Evolutionary conservation across 2,888 invertebrate species (phyloP).

Genomic region (Nasonia oneida): DNA sequence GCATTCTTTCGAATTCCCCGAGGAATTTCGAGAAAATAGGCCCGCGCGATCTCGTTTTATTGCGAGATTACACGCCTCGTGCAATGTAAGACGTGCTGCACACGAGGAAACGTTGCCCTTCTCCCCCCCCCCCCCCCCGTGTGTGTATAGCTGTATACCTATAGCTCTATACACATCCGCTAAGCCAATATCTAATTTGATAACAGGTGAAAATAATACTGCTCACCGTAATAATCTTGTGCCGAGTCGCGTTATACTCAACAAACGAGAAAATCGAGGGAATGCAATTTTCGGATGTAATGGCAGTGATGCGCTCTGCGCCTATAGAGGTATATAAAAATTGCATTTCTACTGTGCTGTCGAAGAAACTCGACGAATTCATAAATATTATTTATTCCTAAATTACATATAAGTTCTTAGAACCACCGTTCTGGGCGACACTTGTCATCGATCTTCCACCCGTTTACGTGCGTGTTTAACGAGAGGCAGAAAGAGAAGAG

Average conservation of each 20-base stretch:
- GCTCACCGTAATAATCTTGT: slow-evolving; percentile 29
- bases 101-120: slow-evolving; percentile 7
- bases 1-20: slow-evolving; percentile 37
- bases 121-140: neutral
- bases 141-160: neutral
- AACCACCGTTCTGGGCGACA: neutral
- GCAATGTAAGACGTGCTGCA: slow-evolving; percentile 44
- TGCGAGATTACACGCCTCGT: slow-evolving; percentile 25
- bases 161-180: slow-evolving; percentile 10
- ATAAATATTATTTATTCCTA: too few species aligned
- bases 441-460: slow-evolving; percentile 27
- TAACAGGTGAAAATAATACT: slow-evolving; percentile 61
- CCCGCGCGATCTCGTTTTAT: slow-evolving; percentile 41
- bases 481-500: neutral
- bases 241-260: slow-evolving; percentile 48
- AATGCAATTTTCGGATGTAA: slow-evolving; percentile 52
- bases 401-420: too few species aligned
- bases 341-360: neutral
- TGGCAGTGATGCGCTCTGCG: neutral
- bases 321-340: neutral
- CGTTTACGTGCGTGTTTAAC: neutral
- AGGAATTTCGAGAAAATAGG: slow-evolving; percentile 52
- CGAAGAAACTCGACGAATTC: too few species aligned
- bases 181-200: slow-evolving; percentile 62
- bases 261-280: slow-evolving; percentile 53